These are phyloP conservation scores for Oikopleura albicans DNA, from an alignment of 23 tunicate species.

Conservation along the genomic window DNA sequence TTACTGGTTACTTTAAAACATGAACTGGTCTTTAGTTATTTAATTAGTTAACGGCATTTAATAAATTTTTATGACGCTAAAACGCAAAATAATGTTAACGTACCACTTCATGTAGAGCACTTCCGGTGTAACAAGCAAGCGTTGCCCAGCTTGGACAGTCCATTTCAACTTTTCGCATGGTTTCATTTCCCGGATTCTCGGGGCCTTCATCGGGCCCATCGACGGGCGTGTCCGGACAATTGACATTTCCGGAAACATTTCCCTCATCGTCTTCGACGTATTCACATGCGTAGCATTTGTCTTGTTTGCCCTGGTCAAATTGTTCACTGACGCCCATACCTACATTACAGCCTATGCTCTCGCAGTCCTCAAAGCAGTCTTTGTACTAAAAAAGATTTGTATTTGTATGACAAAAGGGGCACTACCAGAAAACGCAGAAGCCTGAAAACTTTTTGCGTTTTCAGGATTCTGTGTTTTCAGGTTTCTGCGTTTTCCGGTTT, in stretches of 20 bases:
- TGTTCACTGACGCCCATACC: background rate
- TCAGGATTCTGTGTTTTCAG: background rate
- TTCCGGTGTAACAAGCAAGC: conserved; percentile 4
- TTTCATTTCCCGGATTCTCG: background rate
- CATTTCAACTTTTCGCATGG: no score
- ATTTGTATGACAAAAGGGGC: no score
- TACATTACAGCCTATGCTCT: background rate
- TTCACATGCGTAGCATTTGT: background rate
- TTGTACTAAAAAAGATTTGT: background rate
- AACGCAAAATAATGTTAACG: no score
- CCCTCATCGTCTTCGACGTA: conserved; percentile 9
- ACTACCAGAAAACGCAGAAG: no score
- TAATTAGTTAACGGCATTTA: no score
- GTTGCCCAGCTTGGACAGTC: background rate
- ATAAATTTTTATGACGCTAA: no score
- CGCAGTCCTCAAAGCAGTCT: background rate
- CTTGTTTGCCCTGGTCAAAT: background rate
- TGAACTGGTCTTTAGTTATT: no score
- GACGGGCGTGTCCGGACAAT: background rate
- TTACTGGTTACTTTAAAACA: no score
- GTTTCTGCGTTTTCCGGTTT: no score
- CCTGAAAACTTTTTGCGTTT: no score
- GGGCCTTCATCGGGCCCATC: background rate
- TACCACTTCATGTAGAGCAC: background rate
- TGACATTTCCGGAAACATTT: background rate